Evolutionary conservation across 2,888 invertebrate genomes (phyloP), one percentile per base, ranked within the genome.

Genomic region (Subacronicta megacephala): DNA sequence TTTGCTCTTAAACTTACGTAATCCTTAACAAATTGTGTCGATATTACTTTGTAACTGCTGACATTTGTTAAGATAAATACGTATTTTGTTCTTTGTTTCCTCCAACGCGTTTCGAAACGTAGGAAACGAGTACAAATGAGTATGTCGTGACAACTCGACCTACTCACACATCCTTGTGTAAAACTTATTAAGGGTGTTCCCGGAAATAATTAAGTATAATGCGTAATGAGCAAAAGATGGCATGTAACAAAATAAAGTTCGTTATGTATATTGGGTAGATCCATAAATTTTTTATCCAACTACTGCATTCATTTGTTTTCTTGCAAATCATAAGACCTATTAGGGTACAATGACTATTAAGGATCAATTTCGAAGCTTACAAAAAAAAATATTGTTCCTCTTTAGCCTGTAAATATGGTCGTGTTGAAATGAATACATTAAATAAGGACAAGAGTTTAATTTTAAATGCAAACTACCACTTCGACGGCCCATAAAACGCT

Each of bases 1-100:
- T 77, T 57, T 75, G 79, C 71, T 78, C 51, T 69, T 73, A 64
- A 76, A 78, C 75, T 75, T 74, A 29, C 31, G 47, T 74, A 61
- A 59, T 71, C 46, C 63, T 46, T 57, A 46, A 58, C 59, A 68
- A 72, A 72, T 54, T 49, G 43, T 54, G 51, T 56, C 52, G 35
- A 71, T 72, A 51, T 56, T 69, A 66, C 61, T 71, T 68, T 15
- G 56, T 61, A 53, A 53, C 56, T 55, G 59, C 49, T 53, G 56
- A 55, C 45, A 59, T 64, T 70, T 72, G 54, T 70, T 46, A 67
- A 46, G 52, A 62, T 55, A 62, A 69, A 66, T 64, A 52, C 33
- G 41, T 53, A 58, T 55, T 65, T 58, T 44, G 55, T 67, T 53
- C 42, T 53, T 62, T 67, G 43, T 59, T 62, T 51, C 40, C 26